phyloP scores from a whole-genome alignment of 2,888 invertebrate genomes.

The Polyploca ridens region DNA sequence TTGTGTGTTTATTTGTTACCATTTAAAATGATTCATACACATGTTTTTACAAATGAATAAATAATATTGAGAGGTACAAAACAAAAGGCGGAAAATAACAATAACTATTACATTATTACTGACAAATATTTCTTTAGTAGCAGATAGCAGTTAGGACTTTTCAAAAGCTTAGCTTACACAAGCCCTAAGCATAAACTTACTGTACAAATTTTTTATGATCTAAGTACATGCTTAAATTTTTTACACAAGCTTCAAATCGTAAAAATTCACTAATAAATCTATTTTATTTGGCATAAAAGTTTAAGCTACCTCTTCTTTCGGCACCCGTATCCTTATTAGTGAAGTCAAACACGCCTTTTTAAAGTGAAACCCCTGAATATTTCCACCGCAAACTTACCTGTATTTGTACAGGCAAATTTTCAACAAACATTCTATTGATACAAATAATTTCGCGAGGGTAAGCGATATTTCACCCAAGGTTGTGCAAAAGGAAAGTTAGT shows the following conservation, averaged over 20 bases:
- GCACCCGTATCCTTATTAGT: constrained; percentile 74
- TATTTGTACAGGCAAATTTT: constrained; percentile 72
- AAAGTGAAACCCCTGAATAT: constrained; percentile 64
- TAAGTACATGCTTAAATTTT: neutral
- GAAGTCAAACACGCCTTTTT: constrained; percentile 81
- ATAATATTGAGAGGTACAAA: constrained; percentile 27
- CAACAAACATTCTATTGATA: constrained; percentile 79
- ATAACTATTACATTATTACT: no score
- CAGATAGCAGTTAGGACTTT: no score
- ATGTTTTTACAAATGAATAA: constrained; percentile 41
- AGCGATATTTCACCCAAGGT: constrained; percentile 72
- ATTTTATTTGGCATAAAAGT: no score
- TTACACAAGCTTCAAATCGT: neutral
- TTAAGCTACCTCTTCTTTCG: constrained; percentile 38
- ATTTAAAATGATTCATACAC: constrained; percentile 41
- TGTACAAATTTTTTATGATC: no score
- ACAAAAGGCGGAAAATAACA: no score
- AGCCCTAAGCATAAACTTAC: no score
- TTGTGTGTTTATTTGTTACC: constrained; percentile 36
- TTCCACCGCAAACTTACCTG: constrained; percentile 48
- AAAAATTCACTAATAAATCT: neutral
- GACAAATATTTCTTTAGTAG: no score
- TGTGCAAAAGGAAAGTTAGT: constrained; percentile 62
- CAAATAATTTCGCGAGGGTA: constrained; percentile 72
- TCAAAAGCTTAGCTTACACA: no score